phyloP scores from a whole-genome alignment of 1,140 invertebrate species.

The Drosophila seguyi region DNA sequence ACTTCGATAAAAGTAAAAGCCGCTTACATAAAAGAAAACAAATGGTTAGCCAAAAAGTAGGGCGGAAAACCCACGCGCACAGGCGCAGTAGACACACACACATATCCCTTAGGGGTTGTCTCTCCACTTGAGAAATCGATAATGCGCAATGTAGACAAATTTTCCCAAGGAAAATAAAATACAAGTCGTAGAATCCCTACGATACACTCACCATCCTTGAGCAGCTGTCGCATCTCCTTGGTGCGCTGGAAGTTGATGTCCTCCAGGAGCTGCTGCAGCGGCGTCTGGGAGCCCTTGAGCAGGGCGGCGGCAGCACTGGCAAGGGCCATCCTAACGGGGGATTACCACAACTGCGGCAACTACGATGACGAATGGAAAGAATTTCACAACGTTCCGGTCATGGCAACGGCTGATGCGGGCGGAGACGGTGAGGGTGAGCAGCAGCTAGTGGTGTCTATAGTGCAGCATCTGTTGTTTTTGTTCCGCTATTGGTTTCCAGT shows the following conservation, averaged over 20 bases:
- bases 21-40: conserved; percentile 58
- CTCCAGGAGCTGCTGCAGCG: conserved; percentile 92
- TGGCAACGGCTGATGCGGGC: conserved; percentile 14
- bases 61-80: conserved; percentile 41
- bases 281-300: conserved; percentile 88
- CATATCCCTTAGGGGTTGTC: conserved; percentile 53
- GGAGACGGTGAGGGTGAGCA: background rate
- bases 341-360: conserved; percentile 9
- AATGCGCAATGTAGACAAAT: conserved; percentile 80
- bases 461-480: conserved; percentile 20
- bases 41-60: conserved; percentile 36
- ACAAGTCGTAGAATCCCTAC: background rate
- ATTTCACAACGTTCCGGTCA: conserved; percentile 45
- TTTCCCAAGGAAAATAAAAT: conserved; percentile 34
- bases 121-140: conserved; percentile 68
- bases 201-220: conserved; percentile 91
- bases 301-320: conserved; percentile 87
- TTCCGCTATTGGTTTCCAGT: background rate
- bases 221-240: conserved; percentile 94
- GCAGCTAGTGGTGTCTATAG: conserved; percentile 21
- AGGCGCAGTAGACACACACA: conserved; percentile 36
- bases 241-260: conserved; percentile 96
- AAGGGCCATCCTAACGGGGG: conserved; percentile 86
- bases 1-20: conserved; percentile 46
- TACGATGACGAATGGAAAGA: conserved; percentile 51